These are phyloP conservation scores for Xestia xanthographa DNA, from an alignment of 2,888 invertebrate genomes.

Conservation along the genomic window DNA sequence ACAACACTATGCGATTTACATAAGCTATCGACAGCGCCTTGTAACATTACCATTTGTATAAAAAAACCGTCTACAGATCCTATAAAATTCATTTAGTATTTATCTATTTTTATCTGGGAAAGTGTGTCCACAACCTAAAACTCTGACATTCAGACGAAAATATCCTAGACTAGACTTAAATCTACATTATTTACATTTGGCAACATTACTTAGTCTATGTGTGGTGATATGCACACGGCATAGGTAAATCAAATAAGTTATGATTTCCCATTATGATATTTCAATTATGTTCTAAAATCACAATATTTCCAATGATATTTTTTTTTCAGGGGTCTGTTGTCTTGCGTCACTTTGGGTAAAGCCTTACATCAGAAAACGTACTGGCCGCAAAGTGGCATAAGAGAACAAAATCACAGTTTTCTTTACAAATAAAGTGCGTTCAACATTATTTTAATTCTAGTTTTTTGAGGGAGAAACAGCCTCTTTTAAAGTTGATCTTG, in stretches of 20 bases:
- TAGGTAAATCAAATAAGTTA: slow-evolving; percentile 80
- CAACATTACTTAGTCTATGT: slow-evolving; percentile 87
- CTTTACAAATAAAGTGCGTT: slow-evolving; percentile 61
- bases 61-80: slow-evolving; percentile 11
- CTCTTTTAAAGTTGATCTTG: slow-evolving; percentile 15
- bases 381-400: slow-evolving; percentile 44
- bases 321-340: slow-evolving; percentile 62
- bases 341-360: slow-evolving; percentile 48
- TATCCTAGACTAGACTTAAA: slow-evolving; percentile 65
- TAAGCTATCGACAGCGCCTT: slow-evolving; percentile 41
- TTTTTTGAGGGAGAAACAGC: slow-evolving; percentile 30
- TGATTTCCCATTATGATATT: slow-evolving; percentile 84
- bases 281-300: slow-evolving; percentile 81
- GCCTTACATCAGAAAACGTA: slow-evolving; percentile 1
- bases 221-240: slow-evolving; percentile 88
- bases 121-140: slow-evolving; percentile 81
- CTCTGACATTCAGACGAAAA: slow-evolving; percentile 80
- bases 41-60: slow-evolving; percentile 19
- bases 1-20: slow-evolving; percentile 55
- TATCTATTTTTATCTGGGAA: slow-evolving; percentile 27
- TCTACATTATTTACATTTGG: slow-evolving; percentile 87
- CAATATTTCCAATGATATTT: slow-evolving; percentile 84
- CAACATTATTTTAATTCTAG: slow-evolving; percentile 39
- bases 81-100: slow-evolving; percentile 32
- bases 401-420: slow-evolving; percentile 61